Evolutionary conservation across 2,113 vertebrate species (phyloP), one percentile per base, ranked within the genome.

Genomic region (Rallus limicola): DNA sequence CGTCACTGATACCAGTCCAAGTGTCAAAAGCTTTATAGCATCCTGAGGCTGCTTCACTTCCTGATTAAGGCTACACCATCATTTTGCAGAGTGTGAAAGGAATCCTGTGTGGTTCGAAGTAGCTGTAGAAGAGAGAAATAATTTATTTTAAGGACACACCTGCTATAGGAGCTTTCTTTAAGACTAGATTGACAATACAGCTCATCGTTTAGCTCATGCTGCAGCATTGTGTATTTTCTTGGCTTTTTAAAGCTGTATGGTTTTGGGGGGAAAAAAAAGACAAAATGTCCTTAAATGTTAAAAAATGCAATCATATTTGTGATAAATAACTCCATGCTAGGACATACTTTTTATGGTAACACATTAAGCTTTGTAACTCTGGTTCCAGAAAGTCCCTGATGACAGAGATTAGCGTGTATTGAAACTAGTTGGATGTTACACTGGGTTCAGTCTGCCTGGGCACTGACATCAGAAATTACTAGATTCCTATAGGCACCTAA

Each of bases 401-500:
- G 70, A 40, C 58, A 76, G 58, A 65, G 46, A 84, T 56, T 7
- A 62, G 38, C 17, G 1, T 82, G 88, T 78, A 46, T 74, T 87
- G 38, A 82, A 76, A 53, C 65, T 53, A 19, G 38, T 21, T 87
- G 53, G 69, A 71, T 91, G 48, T 78, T 81, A 23, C 42, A 34
- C 16, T 68, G 14, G 42, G 31, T 87, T 89, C 75, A 15, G 68
- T 85, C 81, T 84, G 34, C 81, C 86, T 79, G 83, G 87, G 86
- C 82, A 62, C 78, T 82, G 84, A 76, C 89, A 91, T 95, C 94
- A 95, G 89, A 93, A 91, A 69, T 76, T 58, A 85, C 87, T 90
- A 33, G 67, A 82, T 95, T 96, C 89, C 78, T 96, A 31, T 82
- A 93, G 95, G 91, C 81, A 53, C 34, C 78, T 89, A n/a, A 82